phyloP scores from a whole-genome alignment of 2,797 vertebrate species.

The Cryptoprocta ferox region DNA sequence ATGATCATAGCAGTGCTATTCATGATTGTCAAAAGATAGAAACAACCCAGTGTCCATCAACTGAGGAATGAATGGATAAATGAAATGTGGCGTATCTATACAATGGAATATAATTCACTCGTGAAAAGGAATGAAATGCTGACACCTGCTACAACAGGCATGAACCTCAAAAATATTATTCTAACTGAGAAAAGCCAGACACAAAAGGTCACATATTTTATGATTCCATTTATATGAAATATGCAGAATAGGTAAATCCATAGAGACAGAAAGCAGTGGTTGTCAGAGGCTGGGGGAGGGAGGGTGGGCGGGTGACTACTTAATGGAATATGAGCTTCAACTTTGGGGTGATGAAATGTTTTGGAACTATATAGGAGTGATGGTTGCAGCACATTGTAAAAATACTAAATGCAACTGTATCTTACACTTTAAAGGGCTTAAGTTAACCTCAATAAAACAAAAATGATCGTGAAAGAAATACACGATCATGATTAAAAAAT shows the following conservation, averaged over 20 bases:
- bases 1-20: neutral
- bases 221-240: neutral
- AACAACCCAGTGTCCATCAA: neutral
- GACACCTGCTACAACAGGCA: neutral
- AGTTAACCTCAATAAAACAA: neutral
- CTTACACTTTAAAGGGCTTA: neutral
- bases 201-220: neutral
- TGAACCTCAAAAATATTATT: neutral
- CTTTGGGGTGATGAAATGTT: neutral
- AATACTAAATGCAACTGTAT: neutral
- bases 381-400: neutral
- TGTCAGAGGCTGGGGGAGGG: too few relatives aligned
- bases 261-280: neutral
- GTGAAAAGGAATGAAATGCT: neutral
- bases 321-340: neutral
- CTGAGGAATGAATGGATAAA: neutral
- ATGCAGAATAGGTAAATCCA: neutral
- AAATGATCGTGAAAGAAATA: conserved; percentile 36
- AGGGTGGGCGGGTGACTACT: neutral
- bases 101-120: neutral
- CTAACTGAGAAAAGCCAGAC: neutral
- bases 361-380: neutral
- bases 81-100: neutral
- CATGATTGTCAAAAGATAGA: neutral
- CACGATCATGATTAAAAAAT: neutral